Percentiles rank a stretch among this genome's conserved stretches.
Evolutionary conservation across 2,797 vertebrate species (phyloP).

Genomic region (Syndactyla subalaris): DNA sequence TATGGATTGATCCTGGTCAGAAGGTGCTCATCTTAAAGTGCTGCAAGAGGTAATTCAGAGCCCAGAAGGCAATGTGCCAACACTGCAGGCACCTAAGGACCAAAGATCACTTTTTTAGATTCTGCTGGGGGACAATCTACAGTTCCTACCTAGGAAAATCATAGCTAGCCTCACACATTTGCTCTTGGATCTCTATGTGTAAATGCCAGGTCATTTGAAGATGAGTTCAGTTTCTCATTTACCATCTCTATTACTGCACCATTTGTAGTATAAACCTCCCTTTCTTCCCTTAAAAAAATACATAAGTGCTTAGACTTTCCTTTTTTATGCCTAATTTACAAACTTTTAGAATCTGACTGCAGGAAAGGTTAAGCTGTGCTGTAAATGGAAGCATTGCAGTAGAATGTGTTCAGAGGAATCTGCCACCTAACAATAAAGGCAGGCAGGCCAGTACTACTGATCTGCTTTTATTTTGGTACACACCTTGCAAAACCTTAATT

Average conservation of each 20-base stretch:
- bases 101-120: neutral
- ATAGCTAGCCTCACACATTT: neutral
- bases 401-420: neutral
- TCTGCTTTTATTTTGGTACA: neutral
- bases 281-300: neutral
- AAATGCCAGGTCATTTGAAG: neutral
- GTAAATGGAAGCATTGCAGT: neutral
- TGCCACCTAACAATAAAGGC: neutral
- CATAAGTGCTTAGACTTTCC: neutral
- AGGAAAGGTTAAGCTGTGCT: neutral
- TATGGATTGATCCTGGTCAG: neutral
- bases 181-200: neutral
- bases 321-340: neutral
- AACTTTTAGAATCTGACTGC: neutral
- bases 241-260: neutral
- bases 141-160: neutral
- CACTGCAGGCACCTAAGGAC: accelerated
- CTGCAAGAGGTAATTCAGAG: neutral
- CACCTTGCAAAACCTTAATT: neutral
- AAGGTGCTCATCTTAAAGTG: neutral
- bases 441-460: neutral
- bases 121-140: neutral
- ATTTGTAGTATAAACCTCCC: neutral
- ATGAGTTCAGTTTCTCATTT: neutral
- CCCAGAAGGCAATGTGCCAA: neutral